Evolutionary conservation across 2,113 vertebrate species (phyloP), one percentile per base, ranked within the genome.

Genomic region (Psittacara wagleri): DNA sequence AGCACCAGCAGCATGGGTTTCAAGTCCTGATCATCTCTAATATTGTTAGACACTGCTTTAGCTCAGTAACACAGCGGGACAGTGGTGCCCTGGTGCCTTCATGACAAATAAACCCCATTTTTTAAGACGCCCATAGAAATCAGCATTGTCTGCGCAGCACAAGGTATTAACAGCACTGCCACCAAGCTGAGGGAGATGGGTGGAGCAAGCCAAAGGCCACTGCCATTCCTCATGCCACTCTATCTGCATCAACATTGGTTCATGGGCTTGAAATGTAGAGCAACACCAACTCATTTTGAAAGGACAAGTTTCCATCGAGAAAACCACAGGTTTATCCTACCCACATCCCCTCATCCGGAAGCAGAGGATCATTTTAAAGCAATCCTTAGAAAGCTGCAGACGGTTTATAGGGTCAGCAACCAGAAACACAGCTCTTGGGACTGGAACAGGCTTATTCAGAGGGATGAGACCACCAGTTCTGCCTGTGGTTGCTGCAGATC

Each of bases 41-140:
- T 11, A 51, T 20, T 81, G 55, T 82, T 17, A 75, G 68, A 68
- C 62, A 23, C 54, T 49, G 79, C 68, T 39, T 90, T 37, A 74
- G 73, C 49, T 8, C 57, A 59, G 33, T 59, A 12, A 10, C 1
- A 2, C 8, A 33, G 74, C 3, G 0, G 41, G 1, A 17, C 4
- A 39, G 17, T 4, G 25, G 8, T 0, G 4, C 5, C 37, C 25
- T 5, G 6, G 7, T 2, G 25, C n/a, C 33, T 39, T 57, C 16
- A 1, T 3, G 35, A 41, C 35, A 78, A 55, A 29, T 13, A 13
- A 48, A 27, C 0, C 1, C 29, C 13, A n/a, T 13, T 48, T n/a
- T 48, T 18, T 35, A 35, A 35, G 33, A 35, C 7, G 57, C 5
- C 14, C 33, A 35, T 35, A 35, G 57, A 59, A 35, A 59, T 24